A percentile compares a stretch with the other conserved stretches of the same genome.
These are phyloP conservation scores for Dromius quadrimaculatus DNA, from an alignment of 2,888 invertebrate species.

Conservation along the genomic window DNA sequence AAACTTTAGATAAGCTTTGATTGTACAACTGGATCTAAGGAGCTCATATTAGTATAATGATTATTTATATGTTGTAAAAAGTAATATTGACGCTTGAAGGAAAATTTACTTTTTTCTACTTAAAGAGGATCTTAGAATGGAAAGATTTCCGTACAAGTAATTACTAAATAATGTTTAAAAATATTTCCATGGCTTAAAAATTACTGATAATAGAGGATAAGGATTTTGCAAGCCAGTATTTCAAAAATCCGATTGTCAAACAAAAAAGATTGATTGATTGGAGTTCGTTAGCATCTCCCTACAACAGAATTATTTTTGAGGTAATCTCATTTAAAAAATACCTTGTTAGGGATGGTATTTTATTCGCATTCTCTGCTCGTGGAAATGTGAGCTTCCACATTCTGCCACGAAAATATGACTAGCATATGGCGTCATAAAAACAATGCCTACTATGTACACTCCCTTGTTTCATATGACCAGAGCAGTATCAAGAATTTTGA, in stretches of 20 bases:
- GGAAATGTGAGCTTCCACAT: constrained; percentile 17
- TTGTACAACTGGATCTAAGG: no score
- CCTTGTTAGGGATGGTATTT: constrained; percentile 33
- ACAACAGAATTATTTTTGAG: constrained; percentile 1
- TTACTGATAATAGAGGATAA: no score
- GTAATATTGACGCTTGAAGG: no score
- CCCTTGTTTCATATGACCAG: constrained; percentile 8
- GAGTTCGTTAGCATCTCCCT: background rate
- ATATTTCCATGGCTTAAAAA: no score
- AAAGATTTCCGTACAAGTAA: no score
- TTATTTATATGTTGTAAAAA: no score
- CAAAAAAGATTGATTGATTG: background rate
- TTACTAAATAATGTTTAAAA: no score
- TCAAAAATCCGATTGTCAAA: background rate
- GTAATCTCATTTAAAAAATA: constrained; percentile 31
- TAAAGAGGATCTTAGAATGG: no score
- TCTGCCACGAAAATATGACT: constrained; percentile 16
- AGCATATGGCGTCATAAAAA: constrained; percentile 26
- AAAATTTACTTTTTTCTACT: no score
- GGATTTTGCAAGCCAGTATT: no score
- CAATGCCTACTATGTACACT: background rate
- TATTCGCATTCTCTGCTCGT: constrained; percentile 23
- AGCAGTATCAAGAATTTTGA: constrained; percentile 7
- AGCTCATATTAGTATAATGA: no score
- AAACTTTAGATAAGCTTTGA: no score